phyloP scores from a whole-genome alignment of 2,797 vertebrate species.

The Nannoperca australis region DNA sequence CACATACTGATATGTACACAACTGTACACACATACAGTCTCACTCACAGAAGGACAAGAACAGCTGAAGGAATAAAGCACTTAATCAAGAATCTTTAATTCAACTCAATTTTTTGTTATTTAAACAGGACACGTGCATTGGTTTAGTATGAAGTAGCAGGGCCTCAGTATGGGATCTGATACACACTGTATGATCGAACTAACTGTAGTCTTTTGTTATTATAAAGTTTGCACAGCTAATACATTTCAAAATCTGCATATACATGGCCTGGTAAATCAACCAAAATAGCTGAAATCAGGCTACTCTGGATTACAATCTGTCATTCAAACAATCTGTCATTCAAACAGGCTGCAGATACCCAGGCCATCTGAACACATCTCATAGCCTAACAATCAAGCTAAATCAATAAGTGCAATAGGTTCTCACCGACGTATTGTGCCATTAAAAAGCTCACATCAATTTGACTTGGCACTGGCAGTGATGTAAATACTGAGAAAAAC shows the following conservation, averaged over 20 bases:
- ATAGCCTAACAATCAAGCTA: background rate
- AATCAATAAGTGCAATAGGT: background rate
- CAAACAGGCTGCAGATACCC: background rate
- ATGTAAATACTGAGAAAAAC: background rate
- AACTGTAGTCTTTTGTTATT: background rate
- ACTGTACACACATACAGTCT: too few relatives aligned
- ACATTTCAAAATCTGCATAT: background rate
- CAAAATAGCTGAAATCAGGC: background rate
- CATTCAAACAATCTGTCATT: background rate
- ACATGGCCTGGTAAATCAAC: background rate
- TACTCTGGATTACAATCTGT: background rate
- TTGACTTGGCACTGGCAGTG: too few relatives aligned
- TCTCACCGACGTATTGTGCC: background rate
- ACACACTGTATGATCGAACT: background rate
- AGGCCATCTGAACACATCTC: background rate
- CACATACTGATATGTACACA: too few relatives aligned
- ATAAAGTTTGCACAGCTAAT: background rate
- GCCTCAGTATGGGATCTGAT: background rate
- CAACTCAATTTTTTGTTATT: background rate
- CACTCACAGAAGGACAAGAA: background rate
- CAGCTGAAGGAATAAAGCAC: background rate
- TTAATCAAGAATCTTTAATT: slow-evolving; percentile 23
- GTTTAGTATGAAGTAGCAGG: background rate
- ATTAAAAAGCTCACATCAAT: background rate
- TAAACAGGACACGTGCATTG: background rate